Evolutionary conservation across 2,797 vertebrate genomes (phyloP), one percentile per base, ranked within the genome.

Genomic region (Amniataba percoides): DNA sequence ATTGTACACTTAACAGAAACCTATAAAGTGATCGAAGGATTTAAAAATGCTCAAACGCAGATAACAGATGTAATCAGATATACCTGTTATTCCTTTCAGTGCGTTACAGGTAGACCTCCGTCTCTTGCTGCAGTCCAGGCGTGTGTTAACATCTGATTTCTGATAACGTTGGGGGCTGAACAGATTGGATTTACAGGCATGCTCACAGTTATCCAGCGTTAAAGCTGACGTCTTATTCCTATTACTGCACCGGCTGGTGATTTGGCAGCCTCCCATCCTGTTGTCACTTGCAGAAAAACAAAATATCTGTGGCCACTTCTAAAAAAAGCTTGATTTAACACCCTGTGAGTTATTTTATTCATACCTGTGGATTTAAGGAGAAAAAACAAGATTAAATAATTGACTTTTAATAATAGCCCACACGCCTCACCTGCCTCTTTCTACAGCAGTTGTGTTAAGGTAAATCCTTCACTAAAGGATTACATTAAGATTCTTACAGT

Each of bases 401-500:
- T 45, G 0, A 34, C 16, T 21, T 19, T 78, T 15, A 70, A 60
- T 43, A 25, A 69, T 65, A 65, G 13, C 48, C 18, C 42, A 52
- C 40, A 66, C 16, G 12, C 61, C 36, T 80, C 65, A 42, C 45
- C 84, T 71, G 74, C n/a, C 31, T 46, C 59, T 72, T 56, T 78
- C 42, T 34, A 55, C 70, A 82, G 78, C 87, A 87, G 86, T 78
- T 94, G 89, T 88, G 86, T 89, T 74, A 43, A 66, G 76, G 74
- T 89, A 89, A 91, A 94, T 93, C 93, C 79, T 49, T 88, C 55
- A 74, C 63, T 71, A 88, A 77, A 70, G 91, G 93, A 95, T 95
- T 95, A 94, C 85, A 82, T 82, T 94, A 95, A 94, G 90, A 90
- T 84, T 86, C 90, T 94, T 94, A 92, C 53, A 62, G 77, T 63